These are phyloP conservation scores for Xenopus borealis DNA, from an alignment of 2,113 vertebrate species.

Conservation along the genomic window DNA sequence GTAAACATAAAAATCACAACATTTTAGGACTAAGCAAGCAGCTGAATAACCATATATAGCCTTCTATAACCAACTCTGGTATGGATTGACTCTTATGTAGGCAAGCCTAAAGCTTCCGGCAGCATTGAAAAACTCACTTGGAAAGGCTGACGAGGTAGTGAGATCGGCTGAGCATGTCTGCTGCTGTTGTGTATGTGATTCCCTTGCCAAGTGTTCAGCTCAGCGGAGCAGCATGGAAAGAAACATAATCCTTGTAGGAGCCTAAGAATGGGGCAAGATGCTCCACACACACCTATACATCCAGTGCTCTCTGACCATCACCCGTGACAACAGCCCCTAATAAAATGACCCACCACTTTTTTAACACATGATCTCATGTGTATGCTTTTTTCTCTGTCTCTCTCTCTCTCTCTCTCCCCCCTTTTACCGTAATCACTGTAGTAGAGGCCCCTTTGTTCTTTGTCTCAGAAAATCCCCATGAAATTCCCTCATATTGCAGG, in stretches of 20 bases:
- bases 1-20: too few relatives aligned
- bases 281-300: conserved; percentile 59
- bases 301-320: conserved; percentile 54
- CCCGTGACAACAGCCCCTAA: conserved; percentile 51
- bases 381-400: neutral
- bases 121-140: conserved; percentile 65
- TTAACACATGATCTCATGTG: conserved; percentile 57
- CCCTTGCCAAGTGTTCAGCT: conserved; percentile 55
- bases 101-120: neutral
- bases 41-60: too few relatives aligned
- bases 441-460: conserved; percentile 58
- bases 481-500: conserved; percentile 15
- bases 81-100: too few relatives aligned
- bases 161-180: conserved; percentile 71
- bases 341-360: conserved; percentile 57
- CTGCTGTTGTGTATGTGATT: conserved; percentile 47
- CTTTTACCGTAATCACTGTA: conserved; percentile 72
- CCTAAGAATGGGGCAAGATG: conserved; percentile 52
- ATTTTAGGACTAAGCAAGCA: too few relatives aligned
- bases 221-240: conserved; percentile 58
- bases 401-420: neutral
- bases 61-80: too few relatives aligned
- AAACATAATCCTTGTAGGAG: conserved; percentile 62
- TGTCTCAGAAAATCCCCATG: neutral
- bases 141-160: conserved; percentile 66